A percentile compares a stretch with the other conserved stretches of the same genome.
Evolutionary conservation across 2,797 vertebrate species (phyloP).

Genomic region (Sciaenops ocellatus): DNA sequence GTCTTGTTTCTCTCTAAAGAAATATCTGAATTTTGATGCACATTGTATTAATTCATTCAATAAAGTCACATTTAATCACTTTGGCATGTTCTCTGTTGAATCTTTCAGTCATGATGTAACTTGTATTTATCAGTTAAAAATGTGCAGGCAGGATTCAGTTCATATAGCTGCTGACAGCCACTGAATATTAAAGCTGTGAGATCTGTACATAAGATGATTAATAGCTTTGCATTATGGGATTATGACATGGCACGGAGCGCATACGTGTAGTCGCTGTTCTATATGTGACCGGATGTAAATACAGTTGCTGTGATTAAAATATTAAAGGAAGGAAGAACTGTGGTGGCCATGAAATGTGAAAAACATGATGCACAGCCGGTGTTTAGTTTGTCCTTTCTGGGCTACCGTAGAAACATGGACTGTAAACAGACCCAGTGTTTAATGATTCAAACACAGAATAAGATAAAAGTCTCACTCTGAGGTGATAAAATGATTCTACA

Average conservation of each 20-base stretch:
- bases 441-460: too few relatives aligned
- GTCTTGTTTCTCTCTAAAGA: too few relatives aligned
- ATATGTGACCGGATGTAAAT: neutral
- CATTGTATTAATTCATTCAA: neutral
- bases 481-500: too few relatives aligned
- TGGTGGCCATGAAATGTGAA: too few relatives aligned
- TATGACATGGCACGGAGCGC: neutral
- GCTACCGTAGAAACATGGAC: too few relatives aligned
- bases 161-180: neutral
- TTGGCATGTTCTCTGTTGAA: neutral
- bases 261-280: neutral
- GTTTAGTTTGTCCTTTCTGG: too few relatives aligned
- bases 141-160: neutral
- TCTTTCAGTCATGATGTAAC: neutral
- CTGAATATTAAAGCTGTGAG: neutral
- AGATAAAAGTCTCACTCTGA: too few relatives aligned
- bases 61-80: slow-evolving; percentile 6
- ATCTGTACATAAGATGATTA: neutral
- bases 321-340: neutral
- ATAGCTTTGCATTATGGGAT: neutral
- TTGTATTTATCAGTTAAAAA: too few relatives aligned
- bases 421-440: too few relatives aligned
- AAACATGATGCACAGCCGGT: too few relatives aligned
- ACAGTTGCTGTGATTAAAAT: neutral
- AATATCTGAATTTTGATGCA: neutral